Evolutionary conservation across 2,888 invertebrate species (phyloP).

Genomic region (Volucella zonaria): DNA sequence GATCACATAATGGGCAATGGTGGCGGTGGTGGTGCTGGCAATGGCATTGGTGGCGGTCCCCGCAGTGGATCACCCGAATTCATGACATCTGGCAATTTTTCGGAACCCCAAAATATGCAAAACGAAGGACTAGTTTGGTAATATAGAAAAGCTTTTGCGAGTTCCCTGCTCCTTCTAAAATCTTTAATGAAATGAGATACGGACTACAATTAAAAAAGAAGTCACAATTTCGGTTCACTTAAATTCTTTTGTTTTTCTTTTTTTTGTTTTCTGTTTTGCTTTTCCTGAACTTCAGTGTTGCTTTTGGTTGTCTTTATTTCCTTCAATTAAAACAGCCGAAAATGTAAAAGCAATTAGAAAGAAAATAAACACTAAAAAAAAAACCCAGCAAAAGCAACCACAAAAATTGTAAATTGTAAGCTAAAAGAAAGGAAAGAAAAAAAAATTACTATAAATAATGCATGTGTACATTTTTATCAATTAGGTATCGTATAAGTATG

Average conservation of each 20-base stretch:
- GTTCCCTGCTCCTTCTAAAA: slow-evolving; percentile 80
- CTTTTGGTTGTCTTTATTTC: neutral
- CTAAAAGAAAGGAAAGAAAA: slow-evolving; percentile 35
- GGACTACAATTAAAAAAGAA: neutral
- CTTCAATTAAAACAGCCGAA: slow-evolving; percentile 14
- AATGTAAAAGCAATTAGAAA: slow-evolving; percentile 51
- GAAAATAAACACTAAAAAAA: slow-evolving; percentile 42
- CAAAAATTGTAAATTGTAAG: slow-evolving; percentile 68
- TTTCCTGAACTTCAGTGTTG: neutral
- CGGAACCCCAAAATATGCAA: slow-evolving; percentile 88
- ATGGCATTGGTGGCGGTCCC: slow-evolving; percentile 83
- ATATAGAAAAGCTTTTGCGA: slow-evolving; percentile 82
- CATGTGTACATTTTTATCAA: slow-evolving; percentile 63
- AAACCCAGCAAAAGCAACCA: slow-evolving; percentile 49
- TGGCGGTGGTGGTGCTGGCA: slow-evolving; percentile 76
- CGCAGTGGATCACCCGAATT: slow-evolving; percentile 90
- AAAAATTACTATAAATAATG: slow-evolving; percentile 48
- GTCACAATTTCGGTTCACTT: neutral
- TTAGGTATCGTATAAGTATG: slow-evolving; percentile 41
- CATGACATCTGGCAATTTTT: slow-evolving; percentile 86
- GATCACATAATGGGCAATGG: slow-evolving; percentile 85
- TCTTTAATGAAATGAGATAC: slow-evolving; percentile 75
- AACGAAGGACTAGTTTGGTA: slow-evolving; percentile 90
- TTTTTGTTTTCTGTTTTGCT: neutral
- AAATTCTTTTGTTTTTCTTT: neutral